phyloP scores from a whole-genome alignment of 53 echinoderm and acorn worm genomes.

The Astropecten irregularis region DNA sequence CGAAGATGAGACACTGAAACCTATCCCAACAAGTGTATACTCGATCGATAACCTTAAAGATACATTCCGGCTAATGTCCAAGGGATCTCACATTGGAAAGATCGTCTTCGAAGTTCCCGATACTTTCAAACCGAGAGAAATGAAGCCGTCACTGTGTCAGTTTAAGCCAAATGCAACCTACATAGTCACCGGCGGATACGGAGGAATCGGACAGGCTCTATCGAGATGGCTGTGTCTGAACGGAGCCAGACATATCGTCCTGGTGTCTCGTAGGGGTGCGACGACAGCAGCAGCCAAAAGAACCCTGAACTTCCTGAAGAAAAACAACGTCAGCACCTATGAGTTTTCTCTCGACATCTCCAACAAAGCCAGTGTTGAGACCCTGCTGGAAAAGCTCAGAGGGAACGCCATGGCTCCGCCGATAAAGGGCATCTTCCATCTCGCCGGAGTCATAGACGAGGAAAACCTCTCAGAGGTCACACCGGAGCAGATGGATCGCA shows the following conservation, averaged over 20 bases:
- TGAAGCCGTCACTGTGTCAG: slow-evolving; percentile 46
- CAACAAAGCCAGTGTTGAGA: slow-evolving; percentile 14
- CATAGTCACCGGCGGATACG: slow-evolving; percentile 77
- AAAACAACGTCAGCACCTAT: slow-evolving; percentile 63
- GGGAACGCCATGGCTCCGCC: slow-evolving; percentile 57
- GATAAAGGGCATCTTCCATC: slow-evolving; percentile 74
- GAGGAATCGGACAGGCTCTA: slow-evolving; percentile 80
- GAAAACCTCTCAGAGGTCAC: slow-evolving; percentile 65
- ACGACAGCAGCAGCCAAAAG: slow-evolving; percentile 60
- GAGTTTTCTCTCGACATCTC: slow-evolving; percentile 58
- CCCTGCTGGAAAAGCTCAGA: slow-evolving; percentile 33
- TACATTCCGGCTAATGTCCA: slow-evolving; percentile 56
- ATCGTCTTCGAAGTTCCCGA: slow-evolving; percentile 64
- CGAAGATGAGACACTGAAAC: slow-evolving; percentile 58
- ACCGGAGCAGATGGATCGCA: slow-evolving; percentile 40
- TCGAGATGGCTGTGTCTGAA: slow-evolving; percentile 84
- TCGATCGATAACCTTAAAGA: slow-evolving; percentile 46
- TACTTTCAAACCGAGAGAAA: slow-evolving; percentile 24
- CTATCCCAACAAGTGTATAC: slow-evolving; percentile 63
- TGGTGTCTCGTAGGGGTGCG: slow-evolving; percentile 66
- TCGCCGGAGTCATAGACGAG: slow-evolving; percentile 75
- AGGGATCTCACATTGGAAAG: slow-evolving; percentile 63
- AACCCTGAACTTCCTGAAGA: slow-evolving; percentile 68
- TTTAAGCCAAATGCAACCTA: slow-evolving; percentile 78
- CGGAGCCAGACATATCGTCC: slow-evolving; percentile 84